These are phyloP conservation scores for Tupaia chinensis DNA, from an alignment of 2,113 vertebrate species.

Conservation along the genomic window DNA sequence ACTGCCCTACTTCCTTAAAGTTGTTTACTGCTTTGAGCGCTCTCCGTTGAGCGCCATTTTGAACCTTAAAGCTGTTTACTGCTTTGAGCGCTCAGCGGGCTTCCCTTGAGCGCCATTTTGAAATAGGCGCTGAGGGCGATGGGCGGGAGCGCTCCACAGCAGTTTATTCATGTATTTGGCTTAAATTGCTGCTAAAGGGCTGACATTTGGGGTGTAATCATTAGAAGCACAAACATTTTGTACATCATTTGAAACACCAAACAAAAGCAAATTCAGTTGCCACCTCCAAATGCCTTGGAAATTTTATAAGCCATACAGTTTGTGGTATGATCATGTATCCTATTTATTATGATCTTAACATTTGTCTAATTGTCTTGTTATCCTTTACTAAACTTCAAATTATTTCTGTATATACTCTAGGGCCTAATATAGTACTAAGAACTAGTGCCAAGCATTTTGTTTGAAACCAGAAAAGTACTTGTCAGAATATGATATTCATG, in stretches of 20 bases:
- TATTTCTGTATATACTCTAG: not conserved
- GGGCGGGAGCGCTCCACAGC: too few species aligned
- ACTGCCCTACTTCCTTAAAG: too few species aligned
- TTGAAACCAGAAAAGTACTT: not conserved
- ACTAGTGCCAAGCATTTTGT: not conserved
- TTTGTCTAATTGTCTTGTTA: not conserved
- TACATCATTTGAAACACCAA: not conserved
- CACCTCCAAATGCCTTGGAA: constrained; percentile 17
- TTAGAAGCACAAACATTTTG: not conserved
- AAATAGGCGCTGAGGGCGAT: too few species aligned
- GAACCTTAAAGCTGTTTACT: too few species aligned
- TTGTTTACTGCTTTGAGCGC: too few species aligned
- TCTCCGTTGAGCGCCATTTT: too few species aligned
- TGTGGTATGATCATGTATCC: not conserved
- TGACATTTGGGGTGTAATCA: not conserved
- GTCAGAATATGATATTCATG: constrained; percentile 5
- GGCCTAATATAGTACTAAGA: not conserved
- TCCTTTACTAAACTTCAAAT: constrained; percentile 2
- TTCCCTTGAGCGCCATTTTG: too few species aligned
- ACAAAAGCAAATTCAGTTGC: not conserved
- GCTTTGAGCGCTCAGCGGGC: too few species aligned
- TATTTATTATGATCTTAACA: not conserved
- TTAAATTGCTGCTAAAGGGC: not conserved
- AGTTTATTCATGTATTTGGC: not conserved
- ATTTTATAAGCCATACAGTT: not conserved